Percentiles rank a stretch among this genome's conserved stretches.
Evolutionary conservation across 2,113 vertebrate species (phyloP).

Genomic region (Amphilophus citrinellus): DNA sequence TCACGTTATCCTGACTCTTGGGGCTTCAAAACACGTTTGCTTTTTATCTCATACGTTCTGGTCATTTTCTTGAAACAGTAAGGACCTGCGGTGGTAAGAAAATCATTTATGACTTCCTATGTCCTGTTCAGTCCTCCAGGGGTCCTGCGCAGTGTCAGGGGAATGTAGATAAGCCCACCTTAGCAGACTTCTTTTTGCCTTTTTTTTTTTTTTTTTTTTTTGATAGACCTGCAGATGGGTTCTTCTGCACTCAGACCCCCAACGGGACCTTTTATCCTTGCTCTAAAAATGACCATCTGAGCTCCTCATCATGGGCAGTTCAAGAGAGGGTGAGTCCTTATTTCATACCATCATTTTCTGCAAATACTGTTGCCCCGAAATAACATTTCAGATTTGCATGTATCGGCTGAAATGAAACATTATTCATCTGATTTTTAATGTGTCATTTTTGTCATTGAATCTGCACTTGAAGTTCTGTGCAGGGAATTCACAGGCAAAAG

Average conservation of each 20-base stretch:
- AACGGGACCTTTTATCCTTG: slow-evolving; percentile 37
- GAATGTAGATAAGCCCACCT: slow-evolving; percentile 71
- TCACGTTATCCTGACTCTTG: slow-evolving; percentile 40
- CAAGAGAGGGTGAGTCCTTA: not conserved
- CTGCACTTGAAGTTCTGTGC: slow-evolving; percentile 20
- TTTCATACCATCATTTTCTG: slow-evolving; percentile 19
- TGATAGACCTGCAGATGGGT: slow-evolving; percentile 41
- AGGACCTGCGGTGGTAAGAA: slow-evolving; percentile 75
- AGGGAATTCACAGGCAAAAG: slow-evolving; percentile 33
- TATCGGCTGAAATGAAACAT: slow-evolving; percentile 10
- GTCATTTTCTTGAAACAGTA: slow-evolving; percentile 69
- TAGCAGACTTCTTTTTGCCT: slow-evolving; percentile 40
- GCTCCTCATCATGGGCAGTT: slow-evolving; percentile 26
- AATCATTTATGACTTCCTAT: slow-evolving; percentile 72
- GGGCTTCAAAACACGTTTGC: slow-evolving; percentile 62
- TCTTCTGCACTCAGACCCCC: slow-evolving; percentile 22
- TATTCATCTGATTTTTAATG: slow-evolving; percentile 46
- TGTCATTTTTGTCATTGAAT: slow-evolving; percentile 48
- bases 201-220: not conserved
- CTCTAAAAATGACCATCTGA: slow-evolving; percentile 46
- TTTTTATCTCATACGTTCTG: slow-evolving; percentile 70
- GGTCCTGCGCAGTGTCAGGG: slow-evolving; percentile 60
- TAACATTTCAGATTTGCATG: slow-evolving; percentile 17
- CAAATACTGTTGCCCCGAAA: not conserved
- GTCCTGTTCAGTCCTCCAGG: slow-evolving; percentile 63